These are phyloP conservation scores for Eueides isabella DNA, from an alignment of 1,140 invertebrate species.

Conservation along the genomic window DNA sequence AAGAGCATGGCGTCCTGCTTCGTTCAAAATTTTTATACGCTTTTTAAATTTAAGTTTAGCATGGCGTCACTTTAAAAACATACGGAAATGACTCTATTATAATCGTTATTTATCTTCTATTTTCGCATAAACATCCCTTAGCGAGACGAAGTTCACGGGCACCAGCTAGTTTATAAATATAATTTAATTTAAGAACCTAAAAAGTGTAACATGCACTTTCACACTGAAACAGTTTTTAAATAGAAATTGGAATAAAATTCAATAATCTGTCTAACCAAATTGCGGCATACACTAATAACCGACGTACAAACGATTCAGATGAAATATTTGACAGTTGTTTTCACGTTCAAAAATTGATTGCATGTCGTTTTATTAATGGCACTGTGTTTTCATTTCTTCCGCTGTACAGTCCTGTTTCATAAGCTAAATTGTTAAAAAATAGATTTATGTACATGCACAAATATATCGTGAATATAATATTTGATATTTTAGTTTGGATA, in stretches of 20 bases:
- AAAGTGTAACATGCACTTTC: not conserved
- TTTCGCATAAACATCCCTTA: too few relatives aligned
- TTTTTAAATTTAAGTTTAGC: too few relatives aligned
- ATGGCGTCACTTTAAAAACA: too few relatives aligned
- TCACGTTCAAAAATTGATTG: constrained; percentile 18
- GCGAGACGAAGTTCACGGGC: too few relatives aligned
- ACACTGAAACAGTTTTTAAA: not conserved
- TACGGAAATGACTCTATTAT: too few relatives aligned
- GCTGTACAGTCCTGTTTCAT: not conserved
- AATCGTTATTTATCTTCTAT: too few relatives aligned
- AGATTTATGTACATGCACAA: not conserved
- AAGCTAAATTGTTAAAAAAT: constrained; percentile 13
- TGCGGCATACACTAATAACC: constrained; percentile 4
- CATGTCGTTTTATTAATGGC: constrained; percentile 16
- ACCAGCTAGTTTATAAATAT: too few relatives aligned
- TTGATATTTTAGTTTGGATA: too few relatives aligned
- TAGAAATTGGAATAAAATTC: constrained; percentile 8
- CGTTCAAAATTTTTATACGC: too few relatives aligned
- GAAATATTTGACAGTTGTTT: constrained; percentile 21
- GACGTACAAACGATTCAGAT: constrained; percentile 7
- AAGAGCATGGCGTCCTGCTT: too few relatives aligned
- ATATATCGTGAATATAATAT: too few relatives aligned
- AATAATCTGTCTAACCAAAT: constrained; percentile 17
- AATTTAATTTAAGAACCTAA: too few relatives aligned
- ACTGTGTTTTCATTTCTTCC: constrained; percentile 9